Percentiles rank a stretch among this genome's conserved stretches.
Evolutionary conservation across 2,797 vertebrate species (phyloP).

Genomic region (Enteromius trimaculatus): DNA sequence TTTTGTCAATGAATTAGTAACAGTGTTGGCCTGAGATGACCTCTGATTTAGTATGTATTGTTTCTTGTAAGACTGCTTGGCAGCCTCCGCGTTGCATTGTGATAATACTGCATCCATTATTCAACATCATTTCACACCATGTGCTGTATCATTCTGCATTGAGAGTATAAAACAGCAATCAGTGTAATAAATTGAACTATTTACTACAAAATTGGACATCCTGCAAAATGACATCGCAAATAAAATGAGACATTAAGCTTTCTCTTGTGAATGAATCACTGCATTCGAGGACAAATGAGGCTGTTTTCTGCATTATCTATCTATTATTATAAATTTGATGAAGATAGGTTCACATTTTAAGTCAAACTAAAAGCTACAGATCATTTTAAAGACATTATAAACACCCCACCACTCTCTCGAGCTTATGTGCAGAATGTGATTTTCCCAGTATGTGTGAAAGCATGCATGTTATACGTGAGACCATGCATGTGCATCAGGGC

Average conservation of each 20-base stretch:
- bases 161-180: background rate
- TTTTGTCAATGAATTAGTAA: background rate
- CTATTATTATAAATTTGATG: background rate
- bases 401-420: background rate
- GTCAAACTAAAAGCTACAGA: background rate
- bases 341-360: background rate
- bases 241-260: background rate
- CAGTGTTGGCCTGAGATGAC: background rate
- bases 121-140: background rate
- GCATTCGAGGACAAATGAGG: background rate
- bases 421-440: background rate
- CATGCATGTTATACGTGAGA: background rate
- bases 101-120: background rate
- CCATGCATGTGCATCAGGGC: background rate
- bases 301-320: background rate
- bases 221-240: background rate
- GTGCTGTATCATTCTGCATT: background rate
- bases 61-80: background rate
- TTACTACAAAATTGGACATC: background rate
- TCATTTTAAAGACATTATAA: slow-evolving; percentile 4
- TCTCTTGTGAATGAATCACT: background rate
- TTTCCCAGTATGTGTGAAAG: background rate
- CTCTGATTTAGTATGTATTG: background rate
- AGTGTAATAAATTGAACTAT: background rate
- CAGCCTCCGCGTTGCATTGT: background rate